Conservation (phyloP, 2,113 vertebrate genomes). For the Prolemur simus region DNA sequence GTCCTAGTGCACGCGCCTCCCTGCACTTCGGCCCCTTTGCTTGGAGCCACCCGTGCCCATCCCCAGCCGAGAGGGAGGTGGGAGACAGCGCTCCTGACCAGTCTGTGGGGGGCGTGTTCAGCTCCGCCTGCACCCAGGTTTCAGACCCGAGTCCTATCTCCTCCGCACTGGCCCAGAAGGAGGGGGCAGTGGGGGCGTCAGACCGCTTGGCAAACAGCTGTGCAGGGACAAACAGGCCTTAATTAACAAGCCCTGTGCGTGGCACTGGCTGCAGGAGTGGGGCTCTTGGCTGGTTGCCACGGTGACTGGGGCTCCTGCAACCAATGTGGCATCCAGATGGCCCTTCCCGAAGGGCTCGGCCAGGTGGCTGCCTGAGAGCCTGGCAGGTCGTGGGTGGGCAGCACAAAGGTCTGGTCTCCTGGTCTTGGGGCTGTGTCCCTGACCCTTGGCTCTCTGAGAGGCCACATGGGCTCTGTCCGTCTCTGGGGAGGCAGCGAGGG, state of each 20-base stretch:
- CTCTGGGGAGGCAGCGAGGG: no score
- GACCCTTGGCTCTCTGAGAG: neutral
- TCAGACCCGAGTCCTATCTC: neutral
- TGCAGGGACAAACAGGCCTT: slow-evolving; percentile 63
- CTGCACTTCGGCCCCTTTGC: neutral
- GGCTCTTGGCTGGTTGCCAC: neutral
- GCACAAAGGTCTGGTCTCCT: neutral
- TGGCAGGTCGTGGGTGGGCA: neutral
- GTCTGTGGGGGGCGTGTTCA: neutral
- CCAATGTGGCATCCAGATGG: neutral
- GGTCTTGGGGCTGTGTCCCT: neutral
- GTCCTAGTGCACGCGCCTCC: fast-evolving
- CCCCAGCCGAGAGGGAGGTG: no score
- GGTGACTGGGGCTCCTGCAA: slow-evolving; percentile 3
- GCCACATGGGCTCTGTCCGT: neutral
- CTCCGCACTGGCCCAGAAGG: neutral
- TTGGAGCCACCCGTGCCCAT: neutral
- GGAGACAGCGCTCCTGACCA: fast-evolving
- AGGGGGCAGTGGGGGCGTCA: slow-evolving; percentile 23
- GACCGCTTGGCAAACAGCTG: neutral
- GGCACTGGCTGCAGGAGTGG: neutral
- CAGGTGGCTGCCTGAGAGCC: neutral
- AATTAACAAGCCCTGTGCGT: neutral
- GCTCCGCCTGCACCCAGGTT: fast-evolving
- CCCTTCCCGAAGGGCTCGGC: neutral